phyloP scores from a whole-genome alignment of 2,113 vertebrate species.

The Bostrychus sinensis region DNA sequence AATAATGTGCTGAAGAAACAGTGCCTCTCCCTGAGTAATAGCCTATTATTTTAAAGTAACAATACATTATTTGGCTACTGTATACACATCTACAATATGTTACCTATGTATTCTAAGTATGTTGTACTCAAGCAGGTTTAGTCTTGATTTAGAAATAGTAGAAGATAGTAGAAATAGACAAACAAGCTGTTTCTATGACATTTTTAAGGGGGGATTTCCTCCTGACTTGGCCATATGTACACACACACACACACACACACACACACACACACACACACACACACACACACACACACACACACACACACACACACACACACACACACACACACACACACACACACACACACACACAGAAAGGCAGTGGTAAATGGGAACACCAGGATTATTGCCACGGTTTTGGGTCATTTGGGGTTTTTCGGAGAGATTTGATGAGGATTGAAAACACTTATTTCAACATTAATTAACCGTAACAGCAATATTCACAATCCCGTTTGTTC shows the following conservation, averaged over 20 bases:
- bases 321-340: background rate
- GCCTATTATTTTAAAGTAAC: too few relatives aligned
- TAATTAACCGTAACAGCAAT: background rate
- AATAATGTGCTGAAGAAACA: too few relatives aligned
- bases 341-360: background rate
- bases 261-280: background rate
- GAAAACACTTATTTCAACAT: slow-evolving; percentile 5
- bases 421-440: slow-evolving; percentile 23
- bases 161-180: too few relatives aligned
- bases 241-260: too few relatives aligned
- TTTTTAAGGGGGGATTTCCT: background rate
- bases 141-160: too few relatives aligned
- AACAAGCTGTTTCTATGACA: too few relatives aligned
- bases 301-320: background rate
- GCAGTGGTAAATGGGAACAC: slow-evolving; percentile 26
- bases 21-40: too few relatives aligned
- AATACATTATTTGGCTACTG: too few relatives aligned
- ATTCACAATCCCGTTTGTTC: slow-evolving; percentile 2
- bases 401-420: slow-evolving; percentile 56
- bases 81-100: too few relatives aligned
- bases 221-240: slow-evolving; percentile 17
- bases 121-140: too few relatives aligned
- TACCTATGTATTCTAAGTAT: too few relatives aligned
- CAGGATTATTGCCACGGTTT: slow-evolving; percentile 60
- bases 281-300: background rate